A percentile compares a stretch with the other conserved stretches of the same genome.
Evolutionary conservation across 1,140 invertebrate genomes (phyloP).

Genomic region (Diorhabda carinulata): DNA sequence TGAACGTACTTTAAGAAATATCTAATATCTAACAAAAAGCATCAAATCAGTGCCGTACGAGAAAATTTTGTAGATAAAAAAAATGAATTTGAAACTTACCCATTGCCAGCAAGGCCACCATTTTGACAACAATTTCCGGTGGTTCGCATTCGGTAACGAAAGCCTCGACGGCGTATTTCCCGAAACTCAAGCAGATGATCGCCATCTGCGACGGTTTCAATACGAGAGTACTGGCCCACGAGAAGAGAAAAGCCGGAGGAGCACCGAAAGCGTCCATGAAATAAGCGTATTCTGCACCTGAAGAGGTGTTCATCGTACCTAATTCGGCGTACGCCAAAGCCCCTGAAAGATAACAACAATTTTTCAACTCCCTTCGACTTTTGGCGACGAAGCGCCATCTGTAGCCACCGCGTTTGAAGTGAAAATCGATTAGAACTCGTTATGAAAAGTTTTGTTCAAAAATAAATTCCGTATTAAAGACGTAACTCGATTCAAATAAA

Average conservation of each 20-base stretch:
- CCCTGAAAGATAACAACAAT: conserved; percentile 56
- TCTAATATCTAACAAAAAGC: too few relatives aligned
- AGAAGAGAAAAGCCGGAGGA: conserved; percentile 85
- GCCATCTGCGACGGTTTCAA: conserved; percentile 91
- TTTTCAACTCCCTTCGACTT: conserved; percentile 58
- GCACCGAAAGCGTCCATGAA: conserved; percentile 88
- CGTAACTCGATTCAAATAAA: not conserved
- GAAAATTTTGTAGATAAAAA: too few relatives aligned
- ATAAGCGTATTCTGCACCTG: conserved; percentile 89
- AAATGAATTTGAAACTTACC: conserved; percentile 51
- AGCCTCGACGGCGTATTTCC: conserved; percentile 89
- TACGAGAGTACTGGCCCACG: conserved; percentile 83
- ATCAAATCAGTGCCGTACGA: too few relatives aligned
- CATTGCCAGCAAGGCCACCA: conserved; percentile 75
- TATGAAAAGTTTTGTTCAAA: not conserved
- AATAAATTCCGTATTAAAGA: not conserved
- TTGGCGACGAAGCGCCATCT: too few relatives aligned
- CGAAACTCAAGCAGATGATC: conserved; percentile 90
- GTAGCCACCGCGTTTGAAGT: too few relatives aligned
- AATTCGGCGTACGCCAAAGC: conserved; percentile 89
- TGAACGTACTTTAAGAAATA: too few relatives aligned
- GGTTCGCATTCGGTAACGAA: conserved; percentile 82
- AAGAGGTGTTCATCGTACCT: conserved; percentile 89
- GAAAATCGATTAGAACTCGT: not conserved
- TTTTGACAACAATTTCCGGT: conserved; percentile 69